phyloP scores from a whole-genome alignment of 2,113 vertebrate genomes.

The Leiothrix lutea region DNA sequence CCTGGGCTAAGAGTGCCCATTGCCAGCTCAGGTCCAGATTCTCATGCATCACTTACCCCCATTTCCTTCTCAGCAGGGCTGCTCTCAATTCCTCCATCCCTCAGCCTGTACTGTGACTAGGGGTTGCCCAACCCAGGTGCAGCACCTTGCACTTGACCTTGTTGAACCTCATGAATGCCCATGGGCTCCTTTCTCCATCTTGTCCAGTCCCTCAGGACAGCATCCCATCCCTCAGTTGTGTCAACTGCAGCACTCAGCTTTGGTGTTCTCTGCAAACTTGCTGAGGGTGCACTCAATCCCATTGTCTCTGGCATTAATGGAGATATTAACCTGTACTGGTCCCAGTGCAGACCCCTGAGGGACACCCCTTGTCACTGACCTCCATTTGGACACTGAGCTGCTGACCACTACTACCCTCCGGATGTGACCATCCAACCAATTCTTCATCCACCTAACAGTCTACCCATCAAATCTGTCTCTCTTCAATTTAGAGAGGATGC shows the following conservation, averaged over 20 bases:
- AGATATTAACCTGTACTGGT: neutral
- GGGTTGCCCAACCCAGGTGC: neutral
- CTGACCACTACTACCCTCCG: neutral
- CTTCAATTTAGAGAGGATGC: neutral
- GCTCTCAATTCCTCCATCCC: neutral
- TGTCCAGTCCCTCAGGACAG: neutral
- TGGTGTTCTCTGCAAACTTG: neutral
- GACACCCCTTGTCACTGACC: neutral
- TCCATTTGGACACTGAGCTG: neutral
- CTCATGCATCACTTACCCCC: neutral
- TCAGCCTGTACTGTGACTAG: neutral
- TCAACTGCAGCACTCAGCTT: neutral
- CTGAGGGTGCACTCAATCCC: neutral
- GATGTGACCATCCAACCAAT: neutral
- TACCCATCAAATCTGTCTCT: neutral
- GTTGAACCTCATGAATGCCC: neutral
- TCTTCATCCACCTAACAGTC: neutral
- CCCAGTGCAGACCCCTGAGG: neutral
- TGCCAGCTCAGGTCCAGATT: neutral
- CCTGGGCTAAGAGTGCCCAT: neutral
- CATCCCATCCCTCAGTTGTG: rapidly evolving
- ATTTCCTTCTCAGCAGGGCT: neutral
- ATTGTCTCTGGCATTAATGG: neutral
- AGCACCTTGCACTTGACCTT: neutral
- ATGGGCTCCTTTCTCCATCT: neutral